Conservation (phyloP, 1,140 invertebrate species). For the Tetragonula clypearis region DNA sequence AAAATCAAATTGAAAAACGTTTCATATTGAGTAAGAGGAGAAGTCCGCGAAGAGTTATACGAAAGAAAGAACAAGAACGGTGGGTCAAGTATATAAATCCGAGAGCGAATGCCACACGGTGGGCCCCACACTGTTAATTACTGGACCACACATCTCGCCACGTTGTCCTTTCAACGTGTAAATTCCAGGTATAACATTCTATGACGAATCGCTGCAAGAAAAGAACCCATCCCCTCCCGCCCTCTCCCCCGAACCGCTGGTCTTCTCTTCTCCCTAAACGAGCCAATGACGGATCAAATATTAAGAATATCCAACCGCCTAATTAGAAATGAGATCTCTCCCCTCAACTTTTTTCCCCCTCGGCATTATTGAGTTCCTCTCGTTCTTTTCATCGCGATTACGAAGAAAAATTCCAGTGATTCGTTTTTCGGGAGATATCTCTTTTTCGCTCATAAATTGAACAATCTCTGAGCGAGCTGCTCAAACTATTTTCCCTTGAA, state of each 20-base stretch:
- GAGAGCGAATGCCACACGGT: conserved; percentile 39
- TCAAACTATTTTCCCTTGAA: no score
- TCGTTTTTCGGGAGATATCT: not conserved
- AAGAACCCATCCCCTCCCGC: conserved; percentile 64
- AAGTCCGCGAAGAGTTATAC: not conserved
- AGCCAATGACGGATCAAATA: conserved; percentile 41
- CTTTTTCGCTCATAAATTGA: not conserved
- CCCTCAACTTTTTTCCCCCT: not conserved
- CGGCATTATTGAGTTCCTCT: not conserved
- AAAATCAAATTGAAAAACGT: not conserved
- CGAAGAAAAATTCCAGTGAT: not conserved
- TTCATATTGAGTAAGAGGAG: not conserved
- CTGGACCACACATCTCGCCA: conserved; percentile 78
- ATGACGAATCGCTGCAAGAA: conserved; percentile 77
- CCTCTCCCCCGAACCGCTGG: conserved; percentile 71
- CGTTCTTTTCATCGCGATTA: not conserved
- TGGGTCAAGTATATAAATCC: conserved; percentile 47
- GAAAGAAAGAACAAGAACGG: conserved; percentile 34
- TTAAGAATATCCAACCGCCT: conserved; percentile 26
- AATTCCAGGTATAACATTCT: conserved; percentile 81
- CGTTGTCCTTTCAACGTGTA: conserved; percentile 62
- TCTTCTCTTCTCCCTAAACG: conserved; percentile 28
- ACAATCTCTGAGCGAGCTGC: not conserved
- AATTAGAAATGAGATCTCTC: conserved; percentile 30
- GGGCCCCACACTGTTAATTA: conserved; percentile 50